A percentile compares a stretch with the other conserved stretches of the same genome.
phyloP scores from a whole-genome alignment of 2,113 vertebrate genomes.

The Carassius auratus region DNA sequence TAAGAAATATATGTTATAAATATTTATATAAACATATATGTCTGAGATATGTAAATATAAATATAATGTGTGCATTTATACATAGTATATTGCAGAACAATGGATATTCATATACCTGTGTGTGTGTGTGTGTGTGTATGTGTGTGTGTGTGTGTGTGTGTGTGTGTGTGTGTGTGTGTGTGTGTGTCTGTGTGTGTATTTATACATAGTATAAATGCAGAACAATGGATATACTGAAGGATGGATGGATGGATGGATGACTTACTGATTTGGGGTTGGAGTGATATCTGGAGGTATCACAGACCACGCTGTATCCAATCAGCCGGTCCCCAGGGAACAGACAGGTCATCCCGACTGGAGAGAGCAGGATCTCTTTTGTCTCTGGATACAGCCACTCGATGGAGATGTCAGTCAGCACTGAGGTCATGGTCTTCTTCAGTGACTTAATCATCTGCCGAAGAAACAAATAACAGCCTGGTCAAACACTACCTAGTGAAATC shows the following conservation, averaged over 20 bases:
- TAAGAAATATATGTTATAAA: no score
- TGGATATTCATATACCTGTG: no score
- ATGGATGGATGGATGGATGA: slow-evolving; percentile 7
- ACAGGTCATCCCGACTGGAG: slow-evolving; percentile 82
- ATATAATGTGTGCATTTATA: no score
- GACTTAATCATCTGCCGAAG: slow-evolving; percentile 86
- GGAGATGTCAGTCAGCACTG: slow-evolving; percentile 87
- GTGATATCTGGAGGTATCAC: slow-evolving; percentile 83
- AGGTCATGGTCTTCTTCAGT: slow-evolving; percentile 90
- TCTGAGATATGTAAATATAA: no score
- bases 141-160: no score
- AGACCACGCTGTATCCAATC: slow-evolving; percentile 86
- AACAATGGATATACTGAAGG: no score
- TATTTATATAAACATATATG: no score
- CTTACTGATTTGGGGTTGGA: slow-evolving; percentile 85
- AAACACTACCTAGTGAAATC: neutral
- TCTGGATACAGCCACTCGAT: slow-evolving; percentile 95
- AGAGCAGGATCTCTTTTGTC: slow-evolving; percentile 88
- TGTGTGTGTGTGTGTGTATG: no score
- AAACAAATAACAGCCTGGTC: neutral
- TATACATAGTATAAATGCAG: no score
- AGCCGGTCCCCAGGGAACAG: slow-evolving; percentile 91
- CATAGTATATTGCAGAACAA: no score
- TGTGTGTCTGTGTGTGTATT: no score
- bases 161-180: no score